These are phyloP conservation scores for Sipha flava DNA, from an alignment of 1,140 invertebrate genomes.

Conservation along the genomic window DNA sequence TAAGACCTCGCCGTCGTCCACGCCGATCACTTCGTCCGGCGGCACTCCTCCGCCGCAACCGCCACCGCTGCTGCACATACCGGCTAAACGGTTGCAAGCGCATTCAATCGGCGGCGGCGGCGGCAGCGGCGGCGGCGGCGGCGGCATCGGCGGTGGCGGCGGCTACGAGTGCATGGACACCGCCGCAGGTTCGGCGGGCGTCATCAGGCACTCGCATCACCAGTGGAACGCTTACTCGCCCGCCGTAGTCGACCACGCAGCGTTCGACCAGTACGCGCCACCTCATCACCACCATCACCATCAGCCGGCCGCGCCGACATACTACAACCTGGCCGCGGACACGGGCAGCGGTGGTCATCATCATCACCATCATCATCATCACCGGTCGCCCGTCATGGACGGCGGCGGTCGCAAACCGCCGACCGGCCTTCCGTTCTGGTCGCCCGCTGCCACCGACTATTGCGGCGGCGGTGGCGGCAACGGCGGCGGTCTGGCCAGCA, in stretches of 20 bases:
- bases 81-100: constrained; percentile 57
- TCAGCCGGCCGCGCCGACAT: constrained; percentile 59
- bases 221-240: constrained; percentile 58
- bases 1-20: constrained; percentile 48
- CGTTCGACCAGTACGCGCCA: constrained; percentile 63
- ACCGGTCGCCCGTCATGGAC: constrained; percentile 4
- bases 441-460: constrained; percentile 49
- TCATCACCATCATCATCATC: constrained; percentile 47
- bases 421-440: constrained; percentile 59
- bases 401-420: constrained; percentile 49
- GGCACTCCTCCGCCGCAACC: constrained; percentile 61
- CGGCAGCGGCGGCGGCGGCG: constrained; percentile 47
- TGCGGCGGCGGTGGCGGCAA: constrained; percentile 38
- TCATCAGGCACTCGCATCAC: constrained; percentile 63
- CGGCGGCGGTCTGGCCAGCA: constrained; percentile 42
- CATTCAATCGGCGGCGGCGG: constrained; percentile 49
- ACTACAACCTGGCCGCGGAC: constrained; percentile 65
- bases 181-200: constrained; percentile 52
- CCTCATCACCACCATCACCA: constrained; percentile 50
- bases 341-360: constrained; percentile 48
- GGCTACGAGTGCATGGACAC: constrained; percentile 48
- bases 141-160: constrained; percentile 51
- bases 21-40: constrained; percentile 50
- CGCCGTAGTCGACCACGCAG: constrained; percentile 48
- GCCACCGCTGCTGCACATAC: constrained; percentile 66